Evolutionary conservation across 2,113 vertebrate genomes (phyloP), one percentile per base, ranked within the genome.

Genomic region (Notothenia rossii): DNA sequence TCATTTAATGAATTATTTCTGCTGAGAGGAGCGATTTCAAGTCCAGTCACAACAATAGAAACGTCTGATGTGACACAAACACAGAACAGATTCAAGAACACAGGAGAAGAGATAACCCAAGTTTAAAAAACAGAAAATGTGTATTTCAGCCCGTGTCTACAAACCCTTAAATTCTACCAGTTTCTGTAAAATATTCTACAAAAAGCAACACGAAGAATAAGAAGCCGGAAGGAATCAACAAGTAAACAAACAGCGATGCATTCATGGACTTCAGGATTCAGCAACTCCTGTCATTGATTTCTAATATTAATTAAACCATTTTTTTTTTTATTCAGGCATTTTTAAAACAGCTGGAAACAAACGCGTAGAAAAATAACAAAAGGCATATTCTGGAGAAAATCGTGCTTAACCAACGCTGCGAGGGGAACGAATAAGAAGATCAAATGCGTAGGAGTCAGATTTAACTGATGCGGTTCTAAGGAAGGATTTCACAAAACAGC

Each of bases 1-100:
- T 15, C 4, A 10, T 20, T 64, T 77, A 73, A 63, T 79, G 46
- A 17, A 33, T 81, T 36, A 71, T 79, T 68, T 83, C 50, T 74
- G 74, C 86, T 11, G 58, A 63, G 72, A 72, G 29, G 22, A 76
- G 75, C 17, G 0, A 18, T 53, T 76, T 77, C 43, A 45, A 45
- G 73, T 71, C 66, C 80, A 75, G 46, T 76, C 60, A 68, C 54
- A 66, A 29, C 72, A 25, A 29, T 29, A 29, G 29, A 75, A 67
- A 22, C 33, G 53, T 71, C 29, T 18, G 53, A 65, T 14, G 25
- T 2, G 15, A 64, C 48, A 78, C 66, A 51, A 68, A 54, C 20
- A 49, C 20, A 82, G 15, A 63, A 10, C 0, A 2, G 61, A 29
- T 55, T 61, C 46, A 51, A 43, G 46, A 54, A 40, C 40, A 58